Percentiles rank a stretch among this genome's conserved stretches.
Evolutionary conservation across 2,888 invertebrate genomes (phyloP).

Genomic region (Eupithecia insigniata): DNA sequence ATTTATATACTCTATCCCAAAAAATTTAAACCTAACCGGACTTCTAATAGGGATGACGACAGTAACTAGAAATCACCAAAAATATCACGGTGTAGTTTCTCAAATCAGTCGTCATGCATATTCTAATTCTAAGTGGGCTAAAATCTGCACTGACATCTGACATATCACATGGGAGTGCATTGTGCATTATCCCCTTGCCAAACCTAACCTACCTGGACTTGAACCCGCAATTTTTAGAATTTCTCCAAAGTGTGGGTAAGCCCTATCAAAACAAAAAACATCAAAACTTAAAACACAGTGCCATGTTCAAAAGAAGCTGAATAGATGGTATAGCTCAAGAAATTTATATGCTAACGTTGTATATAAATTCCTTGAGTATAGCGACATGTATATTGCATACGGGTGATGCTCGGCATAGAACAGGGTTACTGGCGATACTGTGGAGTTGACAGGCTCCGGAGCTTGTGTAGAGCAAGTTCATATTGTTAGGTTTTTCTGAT

Average conservation of each 20-base stretch:
- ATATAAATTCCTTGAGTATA: too few relatives aligned
- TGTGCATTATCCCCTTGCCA: too few relatives aligned
- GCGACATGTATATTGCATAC: background rate
- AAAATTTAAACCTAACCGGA: background rate
- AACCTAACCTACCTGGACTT: too few relatives aligned
- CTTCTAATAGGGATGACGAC: too few relatives aligned
- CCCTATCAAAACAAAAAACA: background rate
- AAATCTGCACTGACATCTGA: too few relatives aligned
- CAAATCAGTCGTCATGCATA: too few relatives aligned
- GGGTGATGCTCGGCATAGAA: background rate
- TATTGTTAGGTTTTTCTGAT: background rate
- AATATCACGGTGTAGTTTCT: too few relatives aligned
- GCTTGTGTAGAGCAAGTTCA: background rate
- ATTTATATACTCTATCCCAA: background rate
- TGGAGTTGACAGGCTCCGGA: conserved; percentile 17
- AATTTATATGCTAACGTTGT: too few relatives aligned
- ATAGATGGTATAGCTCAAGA: background rate
- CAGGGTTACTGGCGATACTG: conserved; percentile 5
- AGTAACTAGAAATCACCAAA: too few relatives aligned
- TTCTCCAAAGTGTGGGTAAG: background rate
- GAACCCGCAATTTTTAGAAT: background rate
- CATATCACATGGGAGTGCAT: too few relatives aligned
- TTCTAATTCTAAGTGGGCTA: too few relatives aligned
- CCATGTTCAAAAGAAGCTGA: conserved; percentile 1
- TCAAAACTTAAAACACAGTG: background rate